Evolutionary conservation across 2,797 vertebrate species (phyloP).

Genomic region (Gymnocypris eckloni): DNA sequence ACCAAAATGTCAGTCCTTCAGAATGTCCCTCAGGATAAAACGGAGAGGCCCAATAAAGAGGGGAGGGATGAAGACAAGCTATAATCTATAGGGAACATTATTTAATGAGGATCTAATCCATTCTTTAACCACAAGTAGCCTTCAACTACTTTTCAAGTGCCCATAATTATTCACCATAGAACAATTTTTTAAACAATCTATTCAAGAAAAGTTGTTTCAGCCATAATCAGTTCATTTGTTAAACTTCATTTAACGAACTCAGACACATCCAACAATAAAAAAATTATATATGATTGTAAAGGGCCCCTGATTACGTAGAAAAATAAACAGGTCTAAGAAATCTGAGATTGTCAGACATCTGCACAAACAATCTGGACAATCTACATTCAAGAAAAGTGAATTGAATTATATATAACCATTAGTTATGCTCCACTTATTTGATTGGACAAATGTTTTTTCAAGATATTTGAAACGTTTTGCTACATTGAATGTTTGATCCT

Average conservation of each 20-base stretch:
- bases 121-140: neutral
- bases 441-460: slow-evolving; percentile 3
- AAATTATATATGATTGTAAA: neutral
- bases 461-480: neutral
- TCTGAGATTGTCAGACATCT: neutral
- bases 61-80: neutral
- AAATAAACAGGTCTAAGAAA: slow-evolving; percentile 1
- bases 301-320: slow-evolving; percentile 2
- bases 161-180: neutral
- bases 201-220: neutral
- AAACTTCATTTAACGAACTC: slow-evolving; percentile 10
- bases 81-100: neutral
- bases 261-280: neutral
- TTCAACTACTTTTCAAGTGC: neutral
- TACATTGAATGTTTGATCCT: neutral
- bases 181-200: neutral
- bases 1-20: slow-evolving; percentile 35
- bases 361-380: neutral
- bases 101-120: neutral
- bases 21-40: slow-evolving; percentile 19
- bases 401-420: slow-evolving; percentile 1
- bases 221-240: slow-evolving; percentile 11
- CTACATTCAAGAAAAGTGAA: neutral
- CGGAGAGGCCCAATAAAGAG: neutral
- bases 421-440: neutral